Evolutionary conservation across 2,113 vertebrate genomes (phyloP), one percentile per base, ranked within the genome.

Genomic region (Ceyx margarethae): DNA sequence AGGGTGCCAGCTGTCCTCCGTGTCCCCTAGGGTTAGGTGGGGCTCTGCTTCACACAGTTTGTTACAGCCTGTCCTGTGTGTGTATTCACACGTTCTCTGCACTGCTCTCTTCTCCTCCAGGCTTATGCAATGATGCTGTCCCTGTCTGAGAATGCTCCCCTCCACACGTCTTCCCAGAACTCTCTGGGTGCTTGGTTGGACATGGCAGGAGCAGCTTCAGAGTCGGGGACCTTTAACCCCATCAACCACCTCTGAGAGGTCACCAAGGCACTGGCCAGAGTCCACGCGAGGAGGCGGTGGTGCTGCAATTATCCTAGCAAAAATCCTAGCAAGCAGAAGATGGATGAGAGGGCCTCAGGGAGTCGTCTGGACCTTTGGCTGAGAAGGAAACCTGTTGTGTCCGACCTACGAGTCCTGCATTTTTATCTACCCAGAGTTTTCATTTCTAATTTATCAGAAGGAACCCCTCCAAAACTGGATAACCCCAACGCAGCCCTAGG

Each of bases 81-180:
- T 11, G 7, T 13, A 6, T 20, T 75, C 64, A 72, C 81, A 5
- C 28, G 76, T 92, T 56, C 87, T 68, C 81, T 69, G 57, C 85
- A 0, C 12, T 82, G 12, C 90, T 57, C 87, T 87, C 15, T 45
- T 48, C 42, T 40, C 95, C 76, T 23, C 16, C 97, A 99, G 99
- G 99, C 99, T 96, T 99, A 99, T 98, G 99, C 99, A 99, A 99
- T 99, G 99, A 99, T 99, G 99, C 98, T 99, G 97, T 99, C 99
- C 94, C 98, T 99, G 68, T 99, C 99, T 10, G 99, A 99, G 98
- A 99, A 99, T 87, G 95, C 98, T 95, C 97, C 99, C 97, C 98
- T 99, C 97, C 99, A 98, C 96, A 53, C 98, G 93, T 97, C 99
- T 95, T 98, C 99, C 97, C 99, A 99, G 98, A 99, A 98, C 96